These are phyloP conservation scores for Urocitellus parryii DNA, from an alignment of 2,113 vertebrate species.

Conservation along the genomic window DNA sequence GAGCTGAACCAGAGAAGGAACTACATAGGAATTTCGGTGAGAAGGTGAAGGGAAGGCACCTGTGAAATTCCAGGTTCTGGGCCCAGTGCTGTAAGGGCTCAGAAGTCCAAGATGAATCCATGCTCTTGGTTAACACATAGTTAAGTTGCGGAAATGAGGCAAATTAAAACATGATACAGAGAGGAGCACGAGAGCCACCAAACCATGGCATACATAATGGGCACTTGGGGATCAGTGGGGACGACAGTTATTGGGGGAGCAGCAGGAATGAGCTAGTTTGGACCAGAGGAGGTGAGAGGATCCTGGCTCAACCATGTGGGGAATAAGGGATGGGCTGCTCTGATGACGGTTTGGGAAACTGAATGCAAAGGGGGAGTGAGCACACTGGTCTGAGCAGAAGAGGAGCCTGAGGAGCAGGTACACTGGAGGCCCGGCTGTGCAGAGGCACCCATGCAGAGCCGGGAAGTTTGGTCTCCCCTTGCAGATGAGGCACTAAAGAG, in stretches of 20 bases:
- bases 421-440: neutral
- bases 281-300: neutral
- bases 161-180: neutral
- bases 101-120: neutral
- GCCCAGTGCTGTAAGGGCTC: neutral
- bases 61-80: accelerated
- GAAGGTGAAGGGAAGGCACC: neutral
- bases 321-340: accelerated
- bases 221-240: neutral
- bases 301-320: neutral
- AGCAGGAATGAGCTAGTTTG: neutral
- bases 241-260: neutral
- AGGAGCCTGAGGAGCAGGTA: neutral
- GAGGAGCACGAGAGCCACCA: neutral
- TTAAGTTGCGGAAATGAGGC: neutral
- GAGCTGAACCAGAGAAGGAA: neutral
- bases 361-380: neutral
- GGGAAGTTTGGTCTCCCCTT: neutral
- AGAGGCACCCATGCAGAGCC: neutral
- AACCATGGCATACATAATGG: accelerated
- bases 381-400: neutral
- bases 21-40: neutral
- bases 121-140: no score
- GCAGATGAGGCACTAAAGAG: no score
- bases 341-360: accelerated